Base-by-base conservation (phyloP, 2,888 invertebrate genomes). In the Xestia c-nigrum region DNA sequence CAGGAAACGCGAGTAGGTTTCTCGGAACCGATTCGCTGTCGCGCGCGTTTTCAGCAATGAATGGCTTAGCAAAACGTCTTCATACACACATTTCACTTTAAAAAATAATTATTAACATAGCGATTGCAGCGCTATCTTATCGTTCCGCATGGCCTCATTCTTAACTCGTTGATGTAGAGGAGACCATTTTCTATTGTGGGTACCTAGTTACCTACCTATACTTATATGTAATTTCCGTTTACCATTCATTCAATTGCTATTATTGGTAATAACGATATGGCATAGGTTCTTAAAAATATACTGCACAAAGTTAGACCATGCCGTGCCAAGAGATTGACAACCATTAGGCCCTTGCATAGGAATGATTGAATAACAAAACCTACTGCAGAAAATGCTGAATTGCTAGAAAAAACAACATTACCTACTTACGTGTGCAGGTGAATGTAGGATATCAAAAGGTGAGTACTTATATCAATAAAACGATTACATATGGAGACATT, bases 1-100 rank as follows among this genome's bases (percentile, higher is more conserved):
- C 95, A 94, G 95, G 96, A 96, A 96, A 93, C 94, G 93, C 95
- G 95, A 94, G 94, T 96, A 94, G 90, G 90, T 95, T 96, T 96
- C 96, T 94, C 93, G 86, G 96, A 95, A 96, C 91, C 92, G 94
- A 95, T 94, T 92, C 93, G 91, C 92, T 93, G 95, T 95, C 94
- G 94, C 94, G 93, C 93, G 92, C 90, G 93, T 93, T 95, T 95
- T 96, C 95, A 95, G 94, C 93, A 94, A 92, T 95, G 95, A 96
- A 95, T 96, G 94, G 90, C 88, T 88, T 89, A 88, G 85, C 83
- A 91, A 91, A 86, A 87, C 86, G 88, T 84, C 89, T 89, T 90
- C 83, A 86, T 84, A 85, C 89, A 91, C 82, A 81, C 83, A 78
- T 85, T 84, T 79, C 74, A 82, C 67, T 63, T 78, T 72, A 47